Conservation (phyloP, 1,140 invertebrate species). For the Stegodyphus dumicola region DNA sequence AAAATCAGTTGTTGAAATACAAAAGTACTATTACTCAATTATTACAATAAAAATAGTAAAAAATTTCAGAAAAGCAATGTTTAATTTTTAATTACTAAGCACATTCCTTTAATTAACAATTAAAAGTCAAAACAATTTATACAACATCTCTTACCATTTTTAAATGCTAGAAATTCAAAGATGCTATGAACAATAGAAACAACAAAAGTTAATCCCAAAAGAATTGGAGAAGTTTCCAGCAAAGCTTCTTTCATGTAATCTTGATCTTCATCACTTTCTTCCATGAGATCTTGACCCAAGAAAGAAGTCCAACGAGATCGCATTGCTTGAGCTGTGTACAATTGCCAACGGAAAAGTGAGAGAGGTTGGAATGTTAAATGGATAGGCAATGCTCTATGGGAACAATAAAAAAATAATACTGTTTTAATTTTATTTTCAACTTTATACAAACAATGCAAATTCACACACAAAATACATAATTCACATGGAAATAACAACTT, state of each 20-base stretch:
- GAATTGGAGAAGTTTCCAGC: constrained; percentile 95
- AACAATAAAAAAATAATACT: constrained; percentile 33
- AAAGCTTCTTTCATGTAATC: constrained; percentile 97
- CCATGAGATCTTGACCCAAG: constrained; percentile 72
- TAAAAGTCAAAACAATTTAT: too few relatives aligned
- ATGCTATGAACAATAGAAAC: constrained; percentile 97
- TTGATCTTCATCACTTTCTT: constrained; percentile 88
- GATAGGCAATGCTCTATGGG: constrained; percentile 70
- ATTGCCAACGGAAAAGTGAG: constrained; percentile 96
- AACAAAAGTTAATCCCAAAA: constrained; percentile 89
- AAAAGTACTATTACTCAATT: too few relatives aligned
- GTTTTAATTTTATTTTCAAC: background rate
- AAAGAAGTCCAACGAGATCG: constrained; percentile 73
- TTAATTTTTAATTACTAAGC: too few relatives aligned
- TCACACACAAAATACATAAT: too few relatives aligned
- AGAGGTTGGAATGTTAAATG: constrained; percentile 92
- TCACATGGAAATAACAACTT: too few relatives aligned
- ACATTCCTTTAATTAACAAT: too few relatives aligned
- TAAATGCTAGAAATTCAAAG: constrained; percentile 98
- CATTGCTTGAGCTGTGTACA: constrained; percentile 94
- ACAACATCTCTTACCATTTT: constrained; percentile 81
- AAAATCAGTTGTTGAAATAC: too few relatives aligned
- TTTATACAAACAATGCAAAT: too few relatives aligned
- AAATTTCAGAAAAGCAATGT: too few relatives aligned
- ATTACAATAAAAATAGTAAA: too few relatives aligned